Percentiles rank a stretch among this genome's conserved stretches.
phyloP scores from a whole-genome alignment of 2,113 vertebrate genomes.

The Seriola dumerili region DNA sequence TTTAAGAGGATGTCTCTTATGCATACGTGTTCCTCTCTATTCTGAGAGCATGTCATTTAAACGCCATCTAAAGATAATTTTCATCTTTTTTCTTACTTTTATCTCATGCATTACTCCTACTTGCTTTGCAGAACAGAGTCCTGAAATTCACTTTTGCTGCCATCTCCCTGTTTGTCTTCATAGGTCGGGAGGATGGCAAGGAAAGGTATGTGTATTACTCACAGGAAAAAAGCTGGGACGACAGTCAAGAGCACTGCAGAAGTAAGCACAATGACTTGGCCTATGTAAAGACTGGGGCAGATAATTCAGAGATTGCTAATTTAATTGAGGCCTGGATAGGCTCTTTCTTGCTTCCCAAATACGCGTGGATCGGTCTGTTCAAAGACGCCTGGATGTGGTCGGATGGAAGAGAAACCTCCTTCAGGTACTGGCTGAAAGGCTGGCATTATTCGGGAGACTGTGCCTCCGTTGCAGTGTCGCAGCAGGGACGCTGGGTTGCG shows the following conservation, averaged over 20 bases:
- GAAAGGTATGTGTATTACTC: background rate
- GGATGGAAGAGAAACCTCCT: slow-evolving; percentile 12
- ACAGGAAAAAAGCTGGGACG: accelerated
- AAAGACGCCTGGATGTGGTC: slow-evolving; percentile 38
- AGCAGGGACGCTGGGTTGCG: slow-evolving; percentile 24
- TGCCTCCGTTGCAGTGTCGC: background rate
- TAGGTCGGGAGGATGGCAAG: background rate
- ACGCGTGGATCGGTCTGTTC: slow-evolving; percentile 47
- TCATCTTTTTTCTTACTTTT: too few relatives aligned
- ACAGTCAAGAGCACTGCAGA: slow-evolving; percentile 38
- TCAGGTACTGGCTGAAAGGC: slow-evolving; percentile 46
- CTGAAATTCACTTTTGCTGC: background rate
- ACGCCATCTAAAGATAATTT: too few relatives aligned
- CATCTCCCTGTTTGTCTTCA: background rate
- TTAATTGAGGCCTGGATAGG: background rate
- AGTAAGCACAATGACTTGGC: slow-evolving; percentile 22
- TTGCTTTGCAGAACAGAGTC: background rate
- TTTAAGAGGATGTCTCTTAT: too few relatives aligned
- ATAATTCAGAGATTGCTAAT: background rate
- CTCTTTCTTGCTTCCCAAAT: accelerated
- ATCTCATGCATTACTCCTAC: background rate
- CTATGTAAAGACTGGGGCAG: accelerated
- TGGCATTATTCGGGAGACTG: background rate
- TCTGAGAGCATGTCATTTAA: too few relatives aligned
- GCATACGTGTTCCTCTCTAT: too few relatives aligned